These are phyloP conservation scores for Cylindroiulus punctatus DNA, from an alignment of 2,888 invertebrate species.

Conservation along the genomic window DNA sequence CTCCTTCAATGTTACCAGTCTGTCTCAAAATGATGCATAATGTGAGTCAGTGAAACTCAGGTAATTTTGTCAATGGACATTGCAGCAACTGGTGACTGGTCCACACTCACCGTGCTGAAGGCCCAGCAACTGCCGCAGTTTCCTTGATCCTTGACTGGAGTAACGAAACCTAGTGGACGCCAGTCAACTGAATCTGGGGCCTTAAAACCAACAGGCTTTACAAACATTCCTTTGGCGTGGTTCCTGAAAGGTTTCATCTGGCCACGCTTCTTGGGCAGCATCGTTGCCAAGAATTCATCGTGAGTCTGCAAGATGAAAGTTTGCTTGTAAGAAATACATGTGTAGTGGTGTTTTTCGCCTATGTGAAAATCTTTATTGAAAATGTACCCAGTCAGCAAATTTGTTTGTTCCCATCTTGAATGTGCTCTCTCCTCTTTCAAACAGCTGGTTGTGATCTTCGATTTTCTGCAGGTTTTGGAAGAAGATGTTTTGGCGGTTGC, in stretches of 20 bases:
- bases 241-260: not conserved
- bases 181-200: not conserved
- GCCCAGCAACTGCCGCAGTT: slow-evolving; percentile 49
- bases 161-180: not conserved
- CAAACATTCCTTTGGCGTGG: too few relatives aligned
- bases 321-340: too few relatives aligned
- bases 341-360: too few relatives aligned
- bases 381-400: slow-evolving; percentile 29
- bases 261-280: not conserved
- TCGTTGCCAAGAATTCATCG: slow-evolving; percentile 3
- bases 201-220: not conserved
- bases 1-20: slow-evolving; percentile 77
- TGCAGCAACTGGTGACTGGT: not conserved
- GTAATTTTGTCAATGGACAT: not conserved
- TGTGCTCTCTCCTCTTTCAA: not conserved
- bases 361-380: not conserved
- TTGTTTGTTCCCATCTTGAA: slow-evolving; percentile 39
- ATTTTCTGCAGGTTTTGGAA: not conserved
- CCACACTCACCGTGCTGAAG: slow-evolving; percentile 47
- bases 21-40: not conserved
- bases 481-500: not conserved
- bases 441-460: not conserved
- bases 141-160: slow-evolving; percentile 44
- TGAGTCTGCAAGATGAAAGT: not conserved
- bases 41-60: not conserved